Evolutionary conservation across 2,888 invertebrate genomes (phyloP).

Genomic region (Campaea margaritaria): DNA sequence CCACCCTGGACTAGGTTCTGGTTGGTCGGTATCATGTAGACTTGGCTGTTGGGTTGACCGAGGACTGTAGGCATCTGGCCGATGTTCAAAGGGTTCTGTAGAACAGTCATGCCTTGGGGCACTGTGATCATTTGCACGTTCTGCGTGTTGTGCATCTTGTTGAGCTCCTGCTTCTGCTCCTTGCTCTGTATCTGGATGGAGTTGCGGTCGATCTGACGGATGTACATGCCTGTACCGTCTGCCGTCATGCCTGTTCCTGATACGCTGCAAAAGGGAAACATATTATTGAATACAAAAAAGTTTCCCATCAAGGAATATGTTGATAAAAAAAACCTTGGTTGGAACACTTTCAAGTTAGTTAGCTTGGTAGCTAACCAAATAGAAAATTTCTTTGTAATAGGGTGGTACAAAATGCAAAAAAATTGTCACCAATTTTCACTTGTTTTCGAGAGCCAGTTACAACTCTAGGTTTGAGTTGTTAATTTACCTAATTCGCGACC

Average conservation of each 20-base stretch:
- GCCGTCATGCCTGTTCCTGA: slow-evolving; percentile 66
- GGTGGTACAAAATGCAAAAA: no score
- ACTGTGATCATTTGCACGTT: slow-evolving; percentile 82
- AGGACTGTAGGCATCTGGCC: slow-evolving; percentile 73
- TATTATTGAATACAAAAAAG: no score
- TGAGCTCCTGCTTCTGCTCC: slow-evolving; percentile 74
- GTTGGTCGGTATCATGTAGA: slow-evolving; percentile 80
- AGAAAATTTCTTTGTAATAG: no score
- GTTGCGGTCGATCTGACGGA: slow-evolving; percentile 76
- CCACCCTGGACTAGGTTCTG: slow-evolving; percentile 71
- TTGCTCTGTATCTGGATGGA: slow-evolving; percentile 77
- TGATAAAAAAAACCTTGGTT: no score
- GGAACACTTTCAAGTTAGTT: no score
- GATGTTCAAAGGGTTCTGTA: slow-evolving; percentile 76
- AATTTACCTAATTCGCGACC: no score
- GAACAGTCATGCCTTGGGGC: slow-evolving; percentile 78
- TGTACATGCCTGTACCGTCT: slow-evolving; percentile 78
- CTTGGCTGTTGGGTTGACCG: slow-evolving; percentile 77
- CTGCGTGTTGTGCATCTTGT: slow-evolving; percentile 72
- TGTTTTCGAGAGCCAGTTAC: no score
- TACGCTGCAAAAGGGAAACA: slow-evolving; percentile 55
- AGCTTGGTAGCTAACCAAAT: no score
- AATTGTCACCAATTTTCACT: no score
- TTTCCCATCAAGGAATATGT: no score
- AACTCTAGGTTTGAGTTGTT: no score